These are phyloP conservation scores for Caenorhabditis angaria DNA, from an alignment of 2,888 invertebrate species.

Conservation along the genomic window DNA sequence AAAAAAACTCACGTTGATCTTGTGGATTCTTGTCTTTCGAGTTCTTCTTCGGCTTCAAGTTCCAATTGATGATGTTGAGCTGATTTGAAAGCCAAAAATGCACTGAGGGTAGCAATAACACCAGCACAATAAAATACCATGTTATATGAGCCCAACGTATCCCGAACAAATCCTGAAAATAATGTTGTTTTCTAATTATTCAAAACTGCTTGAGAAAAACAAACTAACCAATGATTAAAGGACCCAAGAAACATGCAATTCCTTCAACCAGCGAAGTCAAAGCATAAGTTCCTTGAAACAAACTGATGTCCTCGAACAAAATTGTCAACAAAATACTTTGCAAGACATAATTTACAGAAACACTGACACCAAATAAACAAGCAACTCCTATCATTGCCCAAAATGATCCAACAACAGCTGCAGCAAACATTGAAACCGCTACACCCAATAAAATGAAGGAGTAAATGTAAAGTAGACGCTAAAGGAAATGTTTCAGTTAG, in stretches of 20 bases:
- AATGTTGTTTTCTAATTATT: not conserved
- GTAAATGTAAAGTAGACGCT: constrained; percentile 5
- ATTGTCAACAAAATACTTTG: constrained; percentile 79
- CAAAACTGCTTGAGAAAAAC: not conserved
- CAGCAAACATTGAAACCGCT: not conserved
- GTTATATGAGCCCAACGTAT: constrained; percentile 41
- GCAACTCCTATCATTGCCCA: constrained; percentile 47
- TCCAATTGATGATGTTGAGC: not conserved
- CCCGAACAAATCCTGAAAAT: constrained; percentile 48
- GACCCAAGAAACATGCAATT: constrained; percentile 87
- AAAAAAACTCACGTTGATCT: not conserved
- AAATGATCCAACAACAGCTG: not conserved
- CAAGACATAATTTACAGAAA: constrained; percentile 51
- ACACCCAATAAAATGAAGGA: constrained; percentile 1
- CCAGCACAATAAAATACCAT: constrained; percentile 42
- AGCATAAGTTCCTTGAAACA: constrained; percentile 91
- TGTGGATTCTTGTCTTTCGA: not conserved
- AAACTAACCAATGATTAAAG: constrained; percentile 82
- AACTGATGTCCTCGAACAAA: constrained; percentile 86
- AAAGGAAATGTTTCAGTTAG: not conserved
- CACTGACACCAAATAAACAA: constrained; percentile 38
- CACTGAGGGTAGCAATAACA: constrained; percentile 9
- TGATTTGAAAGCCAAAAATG: not conserved
- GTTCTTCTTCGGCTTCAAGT: not conserved
- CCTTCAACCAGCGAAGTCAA: constrained; percentile 87